Conservation (phyloP, 2,888 invertebrate genomes). For the Peribatodes rhomboidaria region DNA sequence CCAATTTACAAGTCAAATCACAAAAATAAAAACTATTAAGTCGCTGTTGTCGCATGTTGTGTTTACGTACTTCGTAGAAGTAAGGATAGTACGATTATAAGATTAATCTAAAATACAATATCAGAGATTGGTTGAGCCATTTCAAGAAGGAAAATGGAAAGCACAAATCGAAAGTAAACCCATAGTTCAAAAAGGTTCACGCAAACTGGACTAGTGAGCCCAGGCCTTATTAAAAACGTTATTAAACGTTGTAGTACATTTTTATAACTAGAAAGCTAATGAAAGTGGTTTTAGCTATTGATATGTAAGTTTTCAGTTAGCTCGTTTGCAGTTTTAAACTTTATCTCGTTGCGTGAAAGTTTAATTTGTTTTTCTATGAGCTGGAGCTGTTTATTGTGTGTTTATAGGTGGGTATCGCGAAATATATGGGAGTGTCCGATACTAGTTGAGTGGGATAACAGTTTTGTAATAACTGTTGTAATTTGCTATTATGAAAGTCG, state of each 20-base stretch:
- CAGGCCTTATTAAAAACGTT: constrained; percentile 9
- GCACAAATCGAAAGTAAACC: constrained; percentile 29
- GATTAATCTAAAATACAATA: too few relatives aligned
- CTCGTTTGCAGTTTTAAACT: constrained; percentile 29
- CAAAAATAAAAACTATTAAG: too few relatives aligned
- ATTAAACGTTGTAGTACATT: constrained; percentile 35
- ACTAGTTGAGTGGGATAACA: constrained; percentile 30
- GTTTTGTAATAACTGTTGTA: constrained; percentile 42
- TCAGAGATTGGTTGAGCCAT: too few relatives aligned
- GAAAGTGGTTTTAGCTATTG: constrained; percentile 40
- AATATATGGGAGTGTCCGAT: constrained; percentile 29
- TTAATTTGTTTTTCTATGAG: constrained; percentile 38
- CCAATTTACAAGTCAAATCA: too few relatives aligned
- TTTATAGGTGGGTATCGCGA: constrained; percentile 29
- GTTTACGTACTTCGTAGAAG: too few relatives aligned
- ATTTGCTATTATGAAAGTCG: constrained; percentile 41
- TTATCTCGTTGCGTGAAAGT: constrained; percentile 38
- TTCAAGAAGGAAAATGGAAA: constrained; percentile 25
- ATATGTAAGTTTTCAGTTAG: constrained; percentile 21
- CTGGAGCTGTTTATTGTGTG: constrained; percentile 7
- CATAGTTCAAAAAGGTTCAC: constrained; percentile 19
- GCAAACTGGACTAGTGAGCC: constrained; percentile 12
- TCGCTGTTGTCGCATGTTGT: too few relatives aligned
- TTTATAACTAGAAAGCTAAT: constrained; percentile 49
- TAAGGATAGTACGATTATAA: too few relatives aligned